phyloP scores from a whole-genome alignment of 2,797 vertebrate genomes.

The Paedocypris micromegethes region DNA sequence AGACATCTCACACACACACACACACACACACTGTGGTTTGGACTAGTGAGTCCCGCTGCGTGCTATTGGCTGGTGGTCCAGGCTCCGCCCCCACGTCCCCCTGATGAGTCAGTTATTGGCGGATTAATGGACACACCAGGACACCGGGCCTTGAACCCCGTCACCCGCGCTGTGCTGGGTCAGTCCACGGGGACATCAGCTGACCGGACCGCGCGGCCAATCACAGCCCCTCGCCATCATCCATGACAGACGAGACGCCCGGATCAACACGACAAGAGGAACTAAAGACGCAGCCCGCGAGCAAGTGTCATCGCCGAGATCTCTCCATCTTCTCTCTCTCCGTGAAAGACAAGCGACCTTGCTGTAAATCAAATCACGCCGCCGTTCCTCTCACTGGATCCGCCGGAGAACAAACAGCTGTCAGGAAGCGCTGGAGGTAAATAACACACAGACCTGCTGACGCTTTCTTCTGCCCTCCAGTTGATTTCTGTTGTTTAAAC shows the following conservation, averaged over 20 bases:
- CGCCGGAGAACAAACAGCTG: slow-evolving; percentile 13
- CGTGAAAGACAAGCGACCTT: slow-evolving; percentile 30
- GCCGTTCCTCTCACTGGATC: slow-evolving; percentile 11
- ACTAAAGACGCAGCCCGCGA: slow-evolving; percentile 20
- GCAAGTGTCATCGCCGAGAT: slow-evolving; percentile 14
- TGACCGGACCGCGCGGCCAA: too few relatives aligned
- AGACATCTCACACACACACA: too few relatives aligned
- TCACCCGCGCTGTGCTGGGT: slow-evolving; percentile 21
- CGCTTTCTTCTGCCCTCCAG: too few relatives aligned
- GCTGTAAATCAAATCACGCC: slow-evolving; percentile 34
- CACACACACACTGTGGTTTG: too few relatives aligned
- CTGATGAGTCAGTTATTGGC: not conserved
- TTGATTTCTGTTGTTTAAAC: too few relatives aligned
- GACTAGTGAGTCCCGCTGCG: slow-evolving; percentile 20
- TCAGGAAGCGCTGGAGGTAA: not conserved
- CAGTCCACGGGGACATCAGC: slow-evolving; percentile 2
- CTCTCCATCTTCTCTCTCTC: slow-evolving; percentile 13
- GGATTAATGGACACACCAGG: slow-evolving; percentile 6
- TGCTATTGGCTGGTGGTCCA: slow-evolving; percentile 40
- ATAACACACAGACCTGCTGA: not conserved
- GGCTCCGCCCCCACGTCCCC: slow-evolving; percentile 28
- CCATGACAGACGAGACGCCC: slow-evolving; percentile 1
- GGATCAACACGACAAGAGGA: slow-evolving; percentile 19
- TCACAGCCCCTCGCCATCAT: too few relatives aligned
- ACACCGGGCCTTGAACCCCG: slow-evolving; percentile 16